Conservation (phyloP, 2,888 invertebrate species). For the Troides oblongomaculatus region DNA sequence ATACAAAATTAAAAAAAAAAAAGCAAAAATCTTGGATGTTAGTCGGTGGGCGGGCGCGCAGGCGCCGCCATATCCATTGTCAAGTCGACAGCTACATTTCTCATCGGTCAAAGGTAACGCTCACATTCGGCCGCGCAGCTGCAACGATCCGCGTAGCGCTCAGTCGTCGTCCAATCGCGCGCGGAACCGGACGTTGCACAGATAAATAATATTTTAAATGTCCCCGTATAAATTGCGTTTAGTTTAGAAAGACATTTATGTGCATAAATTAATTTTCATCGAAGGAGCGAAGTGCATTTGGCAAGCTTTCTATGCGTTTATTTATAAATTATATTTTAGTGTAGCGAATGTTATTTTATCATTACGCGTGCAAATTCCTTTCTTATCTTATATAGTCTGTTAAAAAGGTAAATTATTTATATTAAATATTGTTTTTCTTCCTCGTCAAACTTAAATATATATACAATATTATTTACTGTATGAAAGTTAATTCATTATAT, state of each 20-base stretch:
- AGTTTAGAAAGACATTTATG: slow-evolving; percentile 5
- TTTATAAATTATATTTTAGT: slow-evolving; percentile 37
- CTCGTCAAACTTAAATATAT: neutral
- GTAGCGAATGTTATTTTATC: slow-evolving; percentile 30
- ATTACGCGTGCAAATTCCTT: slow-evolving; percentile 22
- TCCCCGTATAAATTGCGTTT: slow-evolving; percentile 2
- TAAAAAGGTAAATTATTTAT: slow-evolving; percentile 13
- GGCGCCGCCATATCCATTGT: slow-evolving; percentile 31
- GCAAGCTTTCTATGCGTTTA: slow-evolving; percentile 40
- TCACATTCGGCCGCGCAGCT: slow-evolving; percentile 38
- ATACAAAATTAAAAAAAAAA: too few species aligned
- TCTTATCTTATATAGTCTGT: slow-evolving; percentile 2
- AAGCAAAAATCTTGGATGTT: neutral
- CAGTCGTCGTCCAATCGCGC: slow-evolving; percentile 31
- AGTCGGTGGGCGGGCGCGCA: slow-evolving; percentile 5
- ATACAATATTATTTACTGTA: neutral
- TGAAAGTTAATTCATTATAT: neutral
- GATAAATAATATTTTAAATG: slow-evolving; percentile 10
- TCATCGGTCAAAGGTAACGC: slow-evolving; percentile 39
- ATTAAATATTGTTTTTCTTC: neutral
- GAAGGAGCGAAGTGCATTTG: slow-evolving; percentile 40
- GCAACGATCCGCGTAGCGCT: slow-evolving; percentile 26
- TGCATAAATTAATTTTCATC: slow-evolving; percentile 31
- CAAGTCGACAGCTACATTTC: slow-evolving; percentile 39
- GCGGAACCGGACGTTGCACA: slow-evolving; percentile 16